Base-by-base conservation (phyloP, 2,888 invertebrate genomes). In the Amphimallon solstitiale region DNA sequence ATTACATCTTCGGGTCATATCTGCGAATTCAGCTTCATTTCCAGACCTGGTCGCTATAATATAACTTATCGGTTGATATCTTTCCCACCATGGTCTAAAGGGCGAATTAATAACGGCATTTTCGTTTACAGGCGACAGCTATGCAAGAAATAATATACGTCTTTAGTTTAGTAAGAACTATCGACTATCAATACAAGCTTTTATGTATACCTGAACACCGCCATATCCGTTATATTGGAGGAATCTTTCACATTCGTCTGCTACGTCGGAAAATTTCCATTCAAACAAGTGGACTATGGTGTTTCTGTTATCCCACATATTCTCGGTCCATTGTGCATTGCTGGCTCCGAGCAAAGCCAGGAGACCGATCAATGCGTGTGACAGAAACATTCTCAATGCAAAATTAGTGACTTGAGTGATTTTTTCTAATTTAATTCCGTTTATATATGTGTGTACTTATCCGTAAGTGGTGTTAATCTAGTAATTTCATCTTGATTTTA, bases 11-110 rank as follows among this genome's bases (percentile, higher is more conserved):
- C 84, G 82, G 0, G 92, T 89, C 95, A 96, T 96, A 68, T 87
- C 84, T 4, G 83, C 79, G 75, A 96, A 92, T 70, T 92, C 88
- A 9, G 81, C 76, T 74, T 92, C 91, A 68, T 87, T 88, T 34
- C 95, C 95, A 19, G 93, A 93, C 60, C 95, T 86, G 0, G 93
- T 93, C 0, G 78, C 77, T 45, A 94, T 82, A 12, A 85, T 84
- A 82, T 95, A 96, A 21, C 94, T 93, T 43, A 94, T 89, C 0
- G 93, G 93, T 79, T 95, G 94, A 80, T 95, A 94, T 10, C 94
- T 84, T 78, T 95, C 94, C 89, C 90, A 95, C 95, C 95, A 96
- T 0, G 95, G 92, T 0, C 92, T 85, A 34, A 78, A 78, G 0
- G 82, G 29, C 7, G 29, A 29, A 29, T 1, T 64, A 0, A 66